Conservation (phyloP, 2,888 invertebrate genomes). For the Microplitis manilae region DNA sequence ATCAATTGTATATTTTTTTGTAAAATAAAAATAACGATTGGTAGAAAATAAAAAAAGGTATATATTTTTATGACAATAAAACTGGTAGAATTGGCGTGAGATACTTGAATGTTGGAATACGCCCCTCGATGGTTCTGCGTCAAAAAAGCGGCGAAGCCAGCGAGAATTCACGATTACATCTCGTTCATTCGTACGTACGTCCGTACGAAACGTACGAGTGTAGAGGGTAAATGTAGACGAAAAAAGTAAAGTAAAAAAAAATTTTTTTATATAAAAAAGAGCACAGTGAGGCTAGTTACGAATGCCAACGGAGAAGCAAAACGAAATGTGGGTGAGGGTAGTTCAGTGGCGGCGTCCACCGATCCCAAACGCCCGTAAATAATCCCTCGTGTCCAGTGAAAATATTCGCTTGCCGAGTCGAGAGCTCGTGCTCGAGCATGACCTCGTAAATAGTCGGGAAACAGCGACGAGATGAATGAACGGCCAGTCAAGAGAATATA, state of each 20-base stretch:
- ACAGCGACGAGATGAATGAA: slow-evolving; percentile 43
- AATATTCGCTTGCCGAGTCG: slow-evolving; percentile 38
- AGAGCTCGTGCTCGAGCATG: slow-evolving; percentile 33
- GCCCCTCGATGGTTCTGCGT: not conserved
- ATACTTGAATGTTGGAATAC: not conserved
- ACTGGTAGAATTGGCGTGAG: slow-evolving; percentile 1
- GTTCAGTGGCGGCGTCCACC: slow-evolving; percentile 26
- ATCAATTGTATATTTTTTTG: not conserved
- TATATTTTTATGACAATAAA: not conserved
- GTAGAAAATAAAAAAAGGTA: not conserved
- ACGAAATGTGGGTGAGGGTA: slow-evolving; percentile 15
- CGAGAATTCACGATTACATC: slow-evolving; percentile 25
- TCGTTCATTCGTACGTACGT: not conserved
- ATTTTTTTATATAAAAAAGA: slow-evolving; percentile 9
- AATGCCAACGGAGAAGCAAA: slow-evolving; percentile 21
- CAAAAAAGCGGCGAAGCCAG: slow-evolving; percentile 20
- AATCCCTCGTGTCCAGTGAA: slow-evolving; percentile 39
- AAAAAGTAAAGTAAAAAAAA: slow-evolving; percentile 3
- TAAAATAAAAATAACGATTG: not conserved
- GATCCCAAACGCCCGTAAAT: slow-evolving; percentile 41
- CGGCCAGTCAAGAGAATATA: slow-evolving; percentile 25
- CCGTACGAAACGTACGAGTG: not conserved
- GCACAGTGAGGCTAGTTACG: slow-evolving; percentile 13
- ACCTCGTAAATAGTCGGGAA: slow-evolving; percentile 44
- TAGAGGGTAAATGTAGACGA: slow-evolving; percentile 9